Conservation (phyloP, 2,113 vertebrate genomes). For the Etia nguti region DNA sequence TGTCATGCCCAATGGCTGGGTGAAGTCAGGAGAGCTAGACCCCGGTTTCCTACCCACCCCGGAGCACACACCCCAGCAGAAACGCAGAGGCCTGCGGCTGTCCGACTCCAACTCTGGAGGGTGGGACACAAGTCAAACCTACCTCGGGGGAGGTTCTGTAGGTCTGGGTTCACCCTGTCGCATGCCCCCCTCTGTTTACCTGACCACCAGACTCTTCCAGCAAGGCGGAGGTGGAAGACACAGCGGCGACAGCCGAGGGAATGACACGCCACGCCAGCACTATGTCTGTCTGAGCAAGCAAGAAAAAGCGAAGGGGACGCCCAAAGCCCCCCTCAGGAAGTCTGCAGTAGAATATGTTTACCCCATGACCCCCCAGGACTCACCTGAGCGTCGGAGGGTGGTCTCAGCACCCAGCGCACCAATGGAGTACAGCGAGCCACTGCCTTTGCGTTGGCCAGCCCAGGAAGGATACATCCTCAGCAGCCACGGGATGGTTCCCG, state of each 20-base stretch:
- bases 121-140: conserved; percentile 90
- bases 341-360: conserved; percentile 82
- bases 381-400: conserved; percentile 86
- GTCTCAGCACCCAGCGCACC: conserved; percentile 85
- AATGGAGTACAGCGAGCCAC: conserved; percentile 72
- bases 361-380: conserved; percentile 83
- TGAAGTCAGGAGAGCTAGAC: conserved; percentile 84
- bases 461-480: conserved; percentile 86
- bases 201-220: conserved; percentile 77
- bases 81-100: conserved; percentile 77
- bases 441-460: conserved; percentile 79
- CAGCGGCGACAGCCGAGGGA: conserved; percentile 52
- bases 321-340: conserved; percentile 69
- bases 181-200: conserved; percentile 71
- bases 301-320: conserved; percentile 65
- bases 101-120: conserved; percentile 77
- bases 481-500: conserved; percentile 73
- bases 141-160: conserved; percentile 70
- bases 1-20: conserved; percentile 94
- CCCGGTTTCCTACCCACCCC: conserved; percentile 90
- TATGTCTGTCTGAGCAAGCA: conserved; percentile 76
- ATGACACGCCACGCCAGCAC: conserved; percentile 70
- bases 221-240: conserved; percentile 59
- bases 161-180: conserved; percentile 68
- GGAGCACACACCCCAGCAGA: conserved; percentile 95